A percentile compares a stretch with the other conserved stretches of the same genome.
phyloP scores from a whole-genome alignment of 2,797 vertebrate genomes.

The Eulemur coronatus region DNA sequence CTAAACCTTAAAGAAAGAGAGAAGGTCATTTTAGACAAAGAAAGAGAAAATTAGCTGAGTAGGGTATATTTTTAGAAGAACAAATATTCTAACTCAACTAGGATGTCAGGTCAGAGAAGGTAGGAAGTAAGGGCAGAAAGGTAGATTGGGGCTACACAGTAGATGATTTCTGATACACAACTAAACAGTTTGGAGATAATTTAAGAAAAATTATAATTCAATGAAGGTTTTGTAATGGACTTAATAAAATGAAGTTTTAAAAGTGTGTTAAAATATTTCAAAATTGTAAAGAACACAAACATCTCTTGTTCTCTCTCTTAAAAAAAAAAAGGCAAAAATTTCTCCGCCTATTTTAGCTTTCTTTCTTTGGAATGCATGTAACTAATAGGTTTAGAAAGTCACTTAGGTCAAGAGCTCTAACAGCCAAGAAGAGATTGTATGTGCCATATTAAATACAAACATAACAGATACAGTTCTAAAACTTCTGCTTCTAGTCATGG shows the following conservation, averaged over 20 bases:
- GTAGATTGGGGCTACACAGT: neutral
- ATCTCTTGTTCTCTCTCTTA: neutral
- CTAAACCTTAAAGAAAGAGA: neutral
- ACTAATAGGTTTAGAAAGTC: neutral
- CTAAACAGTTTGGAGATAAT: neutral
- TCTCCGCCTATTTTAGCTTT: neutral
- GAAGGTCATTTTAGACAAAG: neutral
- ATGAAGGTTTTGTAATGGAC: neutral
- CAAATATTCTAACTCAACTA: neutral
- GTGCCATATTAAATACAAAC: neutral
- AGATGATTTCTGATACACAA: neutral
- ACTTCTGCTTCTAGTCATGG: neutral
- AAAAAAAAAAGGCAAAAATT: neutral
- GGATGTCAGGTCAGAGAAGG: neutral
- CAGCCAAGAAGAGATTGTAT: neutral
- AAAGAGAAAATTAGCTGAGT: neutral
- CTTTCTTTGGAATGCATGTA: neutral
- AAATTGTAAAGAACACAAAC: neutral
- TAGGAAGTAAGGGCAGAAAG: neutral
- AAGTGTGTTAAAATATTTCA: neutral
- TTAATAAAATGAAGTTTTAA: conserved; percentile 6
- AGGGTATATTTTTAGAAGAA: neutral
- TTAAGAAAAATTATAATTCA: neutral
- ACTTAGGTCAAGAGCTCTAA: neutral
- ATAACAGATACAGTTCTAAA: neutral